A percentile compares a stretch with the other conserved stretches of the same genome.
phyloP scores from a whole-genome alignment of 2,888 invertebrate species.

The Andrena dorsata region DNA sequence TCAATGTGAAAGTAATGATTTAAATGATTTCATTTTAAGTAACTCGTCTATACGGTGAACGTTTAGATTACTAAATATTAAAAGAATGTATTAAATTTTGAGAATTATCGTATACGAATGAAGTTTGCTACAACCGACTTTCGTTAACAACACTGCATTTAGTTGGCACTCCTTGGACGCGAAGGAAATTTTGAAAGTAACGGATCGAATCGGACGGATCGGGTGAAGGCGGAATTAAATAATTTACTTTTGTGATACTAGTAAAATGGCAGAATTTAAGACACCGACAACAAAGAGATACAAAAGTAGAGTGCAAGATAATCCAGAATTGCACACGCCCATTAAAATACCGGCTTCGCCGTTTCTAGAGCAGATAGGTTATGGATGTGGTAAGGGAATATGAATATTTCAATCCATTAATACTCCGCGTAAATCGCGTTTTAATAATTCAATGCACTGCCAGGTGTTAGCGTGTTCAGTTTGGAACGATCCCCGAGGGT shows the following conservation, averaged over 20 bases:
- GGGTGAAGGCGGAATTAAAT: not conserved
- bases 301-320: conserved; percentile 69
- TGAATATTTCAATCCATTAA: not conserved
- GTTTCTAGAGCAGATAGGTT: conserved; percentile 90
- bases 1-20: not conserved
- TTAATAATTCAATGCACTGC: conserved; percentile 14
- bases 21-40: not conserved
- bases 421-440: conserved; percentile 4
- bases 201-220: not conserved
- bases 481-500: conserved; percentile 90
- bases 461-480: conserved; percentile 92
- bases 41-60: not conserved
- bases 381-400: conserved; percentile 89
- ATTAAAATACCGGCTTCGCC: conserved; percentile 90
- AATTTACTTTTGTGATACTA: not conserved
- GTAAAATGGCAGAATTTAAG: conserved; percentile 79
- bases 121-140: not conserved
- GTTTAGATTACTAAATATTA: not conserved
- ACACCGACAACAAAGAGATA: conserved; percentile 76
- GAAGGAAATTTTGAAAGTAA: conserved; percentile 42
- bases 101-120: too few species aligned
- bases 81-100: too few species aligned
- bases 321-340: conserved; percentile 77
- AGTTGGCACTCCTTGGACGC: conserved; percentile 28
- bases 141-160: not conserved